Conservation (phyloP, 2,797 vertebrate species). For the Scolopax rusticola region DNA sequence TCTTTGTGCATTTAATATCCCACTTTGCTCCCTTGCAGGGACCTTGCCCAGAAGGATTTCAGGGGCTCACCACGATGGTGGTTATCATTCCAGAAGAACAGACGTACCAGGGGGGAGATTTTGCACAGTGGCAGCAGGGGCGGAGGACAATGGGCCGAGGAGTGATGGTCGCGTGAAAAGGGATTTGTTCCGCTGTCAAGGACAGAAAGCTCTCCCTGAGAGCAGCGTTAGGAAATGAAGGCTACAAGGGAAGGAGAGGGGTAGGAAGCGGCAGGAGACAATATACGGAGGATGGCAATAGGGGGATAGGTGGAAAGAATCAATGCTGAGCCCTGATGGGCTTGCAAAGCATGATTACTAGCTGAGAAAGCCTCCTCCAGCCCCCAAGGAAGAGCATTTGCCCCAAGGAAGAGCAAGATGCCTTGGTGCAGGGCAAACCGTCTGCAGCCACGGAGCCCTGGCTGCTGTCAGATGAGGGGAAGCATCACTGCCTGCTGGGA, state of each 20-base stretch:
- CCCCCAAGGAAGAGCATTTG: neutral
- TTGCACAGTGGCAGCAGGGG: constrained; percentile 4
- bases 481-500: accelerated
- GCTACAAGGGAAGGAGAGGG: constrained; percentile 40
- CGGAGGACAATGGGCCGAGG: neutral
- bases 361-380: neutral
- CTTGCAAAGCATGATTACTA: neutral
- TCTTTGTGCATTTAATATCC: neutral
- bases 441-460: accelerated
- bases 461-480: accelerated
- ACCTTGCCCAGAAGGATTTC: neutral
- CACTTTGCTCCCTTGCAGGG: neutral
- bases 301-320: neutral
- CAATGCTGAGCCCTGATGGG: neutral
- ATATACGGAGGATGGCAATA: neutral
- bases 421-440: accelerated
- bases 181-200: constrained; percentile 81
- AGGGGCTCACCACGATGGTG: neutral
- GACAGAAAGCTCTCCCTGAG: constrained; percentile 65
- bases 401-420: neutral
- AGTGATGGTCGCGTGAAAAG: constrained; percentile 68
- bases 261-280: neutral
- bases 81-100: constrained; percentile 33
- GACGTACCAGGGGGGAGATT: neutral
- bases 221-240: constrained; percentile 57